Conservation (phyloP, 2,888 invertebrate genomes). For the Lasioglossum pauxillum region DNA sequence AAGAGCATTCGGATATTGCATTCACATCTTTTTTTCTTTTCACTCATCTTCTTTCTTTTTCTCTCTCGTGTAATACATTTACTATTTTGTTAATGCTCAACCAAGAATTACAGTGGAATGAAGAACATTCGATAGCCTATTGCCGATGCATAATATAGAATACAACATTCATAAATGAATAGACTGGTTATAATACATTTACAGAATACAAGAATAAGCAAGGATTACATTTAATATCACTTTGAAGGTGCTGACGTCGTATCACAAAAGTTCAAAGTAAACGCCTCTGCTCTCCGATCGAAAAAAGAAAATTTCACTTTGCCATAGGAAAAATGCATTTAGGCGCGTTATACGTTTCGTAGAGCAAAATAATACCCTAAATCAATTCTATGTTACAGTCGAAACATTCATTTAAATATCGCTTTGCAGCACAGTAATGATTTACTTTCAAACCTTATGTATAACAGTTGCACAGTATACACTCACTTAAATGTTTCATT, state of each 20-base stretch:
- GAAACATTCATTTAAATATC: constrained; percentile 59
- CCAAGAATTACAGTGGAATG: constrained; percentile 36
- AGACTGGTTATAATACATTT: constrained; percentile 41
- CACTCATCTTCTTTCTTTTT: neutral
- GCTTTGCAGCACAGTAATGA: constrained; percentile 52
- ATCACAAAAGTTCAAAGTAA: constrained; percentile 35
- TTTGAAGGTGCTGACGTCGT: constrained; percentile 26
- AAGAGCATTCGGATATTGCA: constrained; percentile 64
- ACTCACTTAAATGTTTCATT: constrained; percentile 62
- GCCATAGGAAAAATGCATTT: constrained; percentile 11
- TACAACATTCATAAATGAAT: constrained; percentile 56
- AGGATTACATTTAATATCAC: constrained; percentile 9
- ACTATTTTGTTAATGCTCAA: constrained; percentile 55
- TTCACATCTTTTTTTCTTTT: constrained; percentile 39
- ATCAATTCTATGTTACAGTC: constrained; percentile 47
- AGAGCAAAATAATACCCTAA: constrained; percentile 44
- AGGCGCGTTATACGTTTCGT: constrained; percentile 14
- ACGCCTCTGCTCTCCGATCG: neutral
- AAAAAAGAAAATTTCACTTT: neutral
- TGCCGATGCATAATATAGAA: constrained; percentile 16
- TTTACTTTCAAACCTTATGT: constrained; percentile 64
- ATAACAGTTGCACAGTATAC: constrained; percentile 68
- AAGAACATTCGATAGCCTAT: constrained; percentile 9
- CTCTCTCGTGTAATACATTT: constrained; percentile 23
- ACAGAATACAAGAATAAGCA: constrained; percentile 54